A percentile compares a stretch with the other conserved stretches of the same genome.
phyloP scores from a whole-genome alignment of 2,113 vertebrate species.

The Stictonetta naevosa region DNA sequence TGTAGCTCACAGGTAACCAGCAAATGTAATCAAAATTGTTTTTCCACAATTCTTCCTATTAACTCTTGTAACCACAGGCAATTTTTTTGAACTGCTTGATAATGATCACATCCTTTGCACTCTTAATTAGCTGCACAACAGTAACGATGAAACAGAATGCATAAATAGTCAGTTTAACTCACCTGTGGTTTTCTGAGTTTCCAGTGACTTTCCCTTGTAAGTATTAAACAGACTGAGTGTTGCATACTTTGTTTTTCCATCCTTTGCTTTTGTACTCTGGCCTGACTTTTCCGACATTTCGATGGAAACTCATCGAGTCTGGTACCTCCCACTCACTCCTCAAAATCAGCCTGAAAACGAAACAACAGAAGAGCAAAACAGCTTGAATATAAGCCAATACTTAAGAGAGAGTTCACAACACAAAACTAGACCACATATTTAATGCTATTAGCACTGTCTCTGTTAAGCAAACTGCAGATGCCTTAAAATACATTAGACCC shows the following conservation, averaged over 20 bases:
- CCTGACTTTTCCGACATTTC: constrained; percentile 99
- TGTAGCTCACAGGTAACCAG: background rate
- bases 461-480: background rate
- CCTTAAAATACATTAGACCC: background rate
- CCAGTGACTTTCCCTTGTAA: constrained; percentile 98
- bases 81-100: too few species aligned
- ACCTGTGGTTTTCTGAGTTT: constrained; percentile 99
- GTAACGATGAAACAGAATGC: background rate
- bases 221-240: constrained; percentile 99
- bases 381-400: background rate
- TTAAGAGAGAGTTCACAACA: background rate
- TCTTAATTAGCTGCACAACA: background rate
- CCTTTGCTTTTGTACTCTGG: constrained; percentile 99
- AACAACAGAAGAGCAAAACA: background rate
- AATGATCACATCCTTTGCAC: background rate
- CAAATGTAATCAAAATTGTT: background rate
- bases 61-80: background rate
- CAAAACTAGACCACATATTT: background rate
- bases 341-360: constrained; percentile 83
- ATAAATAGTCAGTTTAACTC: constrained; percentile 54
- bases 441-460: background rate
- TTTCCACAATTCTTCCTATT: background rate
- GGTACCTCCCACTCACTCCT: constrained; percentile 87
- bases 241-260: constrained; percentile 99
- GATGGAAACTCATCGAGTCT: constrained; percentile 99